A percentile compares a stretch with the other conserved stretches of the same genome.
phyloP scores from a whole-genome alignment of 2,113 vertebrate genomes.

The Trochalopteron elliotii region DNA sequence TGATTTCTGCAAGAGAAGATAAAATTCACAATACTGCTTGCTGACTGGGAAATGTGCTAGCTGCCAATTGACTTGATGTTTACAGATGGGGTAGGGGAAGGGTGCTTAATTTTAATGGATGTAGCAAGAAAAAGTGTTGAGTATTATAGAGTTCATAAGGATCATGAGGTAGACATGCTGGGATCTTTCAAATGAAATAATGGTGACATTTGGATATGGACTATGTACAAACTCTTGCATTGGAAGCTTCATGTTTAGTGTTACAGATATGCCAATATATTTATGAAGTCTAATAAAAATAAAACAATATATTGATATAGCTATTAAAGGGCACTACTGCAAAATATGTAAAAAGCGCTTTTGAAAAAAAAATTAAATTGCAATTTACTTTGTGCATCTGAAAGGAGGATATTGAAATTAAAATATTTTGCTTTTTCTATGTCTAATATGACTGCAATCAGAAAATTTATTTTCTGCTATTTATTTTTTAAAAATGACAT shows the following conservation, averaged over 20 bases:
- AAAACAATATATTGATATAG: conserved; percentile 16
- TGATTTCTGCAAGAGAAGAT: conserved; percentile 98
- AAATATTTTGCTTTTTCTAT: conserved; percentile 31
- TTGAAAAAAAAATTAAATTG: conserved; percentile 8
- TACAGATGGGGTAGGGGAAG: conserved; percentile 75
- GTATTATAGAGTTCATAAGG: conserved; percentile 70
- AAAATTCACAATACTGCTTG: conserved; percentile 96
- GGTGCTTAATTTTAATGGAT: conserved; percentile 79
- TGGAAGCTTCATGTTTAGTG: conserved; percentile 61
- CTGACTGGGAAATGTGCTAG: conserved; percentile 85
- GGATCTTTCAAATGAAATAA: conserved; percentile 68
- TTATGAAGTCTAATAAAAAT: conserved; percentile 51
- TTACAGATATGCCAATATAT: conserved; percentile 54
- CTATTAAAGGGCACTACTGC: conserved; percentile 15
- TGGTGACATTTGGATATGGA: conserved; percentile 68
- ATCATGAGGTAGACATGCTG: conserved; percentile 78
- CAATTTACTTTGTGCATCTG: conserved; percentile 17
- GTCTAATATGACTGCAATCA: not conserved
- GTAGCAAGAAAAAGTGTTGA: conserved; percentile 73
- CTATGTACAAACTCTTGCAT: conserved; percentile 67
- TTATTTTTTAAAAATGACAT: conserved; percentile 3
- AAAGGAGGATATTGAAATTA: conserved; percentile 24
- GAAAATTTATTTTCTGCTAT: conserved; percentile 22
- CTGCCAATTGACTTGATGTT: conserved; percentile 82
- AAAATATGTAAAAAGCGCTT: conserved; percentile 19